Evolutionary conservation across 53 echinoderm and acorn worm genomes (phyloP), one percentile per base, ranked within the genome.

Genomic region (Antedon mediterranea): DNA sequence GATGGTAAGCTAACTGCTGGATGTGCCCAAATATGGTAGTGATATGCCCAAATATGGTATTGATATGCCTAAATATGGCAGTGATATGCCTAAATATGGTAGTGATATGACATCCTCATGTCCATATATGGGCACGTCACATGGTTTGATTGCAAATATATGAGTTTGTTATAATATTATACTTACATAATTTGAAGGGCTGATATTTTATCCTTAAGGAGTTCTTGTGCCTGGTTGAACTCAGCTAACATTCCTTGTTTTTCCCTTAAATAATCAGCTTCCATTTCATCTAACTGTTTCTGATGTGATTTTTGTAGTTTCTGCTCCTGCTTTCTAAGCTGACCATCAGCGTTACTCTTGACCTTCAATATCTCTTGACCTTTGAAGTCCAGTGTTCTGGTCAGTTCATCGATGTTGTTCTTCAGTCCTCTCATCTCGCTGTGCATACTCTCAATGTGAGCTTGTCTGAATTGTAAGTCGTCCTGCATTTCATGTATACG

Each of bases 111-210:
- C n/a, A n/a, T n/a, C n/a, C n/a, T n/a, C n/a, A n/a, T n/a, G n/a
- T n/a, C n/a, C n/a, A n/a, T n/a, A n/a, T n/a, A n/a, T n/a, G n/a
- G n/a, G n/a, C n/a, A n/a, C n/a, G n/a, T n/a, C n/a, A n/a, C n/a
- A n/a, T n/a, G n/a, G n/a, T n/a, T n/a, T n/a, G n/a, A n/a, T n/a
- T n/a, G n/a, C n/a, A n/a, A 14, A 28, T 28, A 13, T 30, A 29
- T n/a, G n/a, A n/a, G n/a, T n/a, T 76, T 4, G 30, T 76, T 30
- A 11, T 7, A 31, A 27, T 33, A 20, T 30, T 7, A 43, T 73
- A 91, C 94, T 94, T 72, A 94, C 94, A 91, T 94, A 80, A 93
- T 89, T 76, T 94, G 94, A 23, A 94, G 80, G 7, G 94, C 91
- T 34, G 94, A 87, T 75, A 94, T 94, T 79, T 94, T 94, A 81